A percentile compares a stretch with the other conserved stretches of the same genome.
Conservation (phyloP, 2,113 vertebrate species). For the Eupsittula cactorum region DNA sequence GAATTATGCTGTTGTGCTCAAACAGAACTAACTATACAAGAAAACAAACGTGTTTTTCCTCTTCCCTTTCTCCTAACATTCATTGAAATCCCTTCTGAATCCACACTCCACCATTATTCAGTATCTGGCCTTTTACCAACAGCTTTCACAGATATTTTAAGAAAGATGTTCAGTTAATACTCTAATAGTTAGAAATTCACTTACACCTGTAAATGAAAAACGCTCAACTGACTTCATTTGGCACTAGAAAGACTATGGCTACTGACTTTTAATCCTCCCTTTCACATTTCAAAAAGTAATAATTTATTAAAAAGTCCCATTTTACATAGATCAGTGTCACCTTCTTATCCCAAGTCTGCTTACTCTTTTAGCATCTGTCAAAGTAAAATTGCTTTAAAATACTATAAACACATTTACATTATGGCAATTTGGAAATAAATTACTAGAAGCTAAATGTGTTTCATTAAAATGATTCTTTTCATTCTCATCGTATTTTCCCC, state of each 20-base stretch:
- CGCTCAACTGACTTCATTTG: background rate
- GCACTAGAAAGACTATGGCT: background rate
- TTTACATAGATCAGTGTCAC: background rate
- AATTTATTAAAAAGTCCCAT: background rate
- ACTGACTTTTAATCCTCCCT: background rate
- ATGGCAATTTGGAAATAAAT: background rate
- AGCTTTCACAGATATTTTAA: background rate
- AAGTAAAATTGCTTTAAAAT: background rate
- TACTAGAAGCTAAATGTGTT: background rate
- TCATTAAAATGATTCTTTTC: background rate
- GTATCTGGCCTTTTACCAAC: background rate
- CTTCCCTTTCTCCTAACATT: background rate
- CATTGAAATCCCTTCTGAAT: background rate
- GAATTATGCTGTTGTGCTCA: background rate
- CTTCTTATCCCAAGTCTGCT: background rate
- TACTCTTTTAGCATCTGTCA: background rate
- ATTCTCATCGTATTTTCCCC: background rate
- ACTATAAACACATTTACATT: background rate
- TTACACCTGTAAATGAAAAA: background rate
- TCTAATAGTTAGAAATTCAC: background rate
- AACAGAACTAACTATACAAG: background rate
- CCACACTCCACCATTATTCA: background rate
- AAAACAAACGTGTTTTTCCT: accelerated
- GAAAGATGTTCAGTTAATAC: background rate
- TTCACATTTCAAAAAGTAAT: background rate